Evolutionary conservation across 1,140 invertebrate species (phyloP), one percentile per base, ranked within the genome.

Genomic region (Rhyzopertha dominica): DNA sequence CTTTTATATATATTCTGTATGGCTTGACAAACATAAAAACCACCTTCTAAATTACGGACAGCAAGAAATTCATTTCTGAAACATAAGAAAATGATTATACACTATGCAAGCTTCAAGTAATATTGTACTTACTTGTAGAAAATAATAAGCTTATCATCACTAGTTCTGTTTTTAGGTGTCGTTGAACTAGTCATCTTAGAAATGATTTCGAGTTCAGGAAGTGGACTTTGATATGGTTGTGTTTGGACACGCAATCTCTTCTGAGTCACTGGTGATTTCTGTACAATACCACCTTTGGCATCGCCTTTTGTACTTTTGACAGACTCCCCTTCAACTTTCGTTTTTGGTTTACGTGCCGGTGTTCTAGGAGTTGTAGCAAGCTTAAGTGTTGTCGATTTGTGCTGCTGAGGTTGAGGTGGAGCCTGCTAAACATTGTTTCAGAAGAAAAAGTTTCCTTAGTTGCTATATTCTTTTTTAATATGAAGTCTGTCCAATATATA

Each of bases 11-110:
- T 85, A 72, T 94, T 93, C 72, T 94, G 90, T 68, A 86, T 80
- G 3, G 88, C 80, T 69, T 92, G 88, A 65, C 91, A 95, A 26
- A 95, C 77, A 65, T 88, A 95, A 69, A 94, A 94, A 30, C 85
- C 81, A 29, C 86, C 87, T 70, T 88, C 81, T 2, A 85, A 82
- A 69, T 93, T 94, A 53, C 91, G 76, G 1, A 94, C 88, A 17
- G 90, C 90, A 53, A 95, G 70, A 72, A 92, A 94, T 71, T 91
- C 87, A 67, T 86, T 86, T 66, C 85, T 87, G 44, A 43, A 73
- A 69, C 59, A 42, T 41, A 57, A 62, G 51, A 48, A 51, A 49
- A 23, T 45, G 49, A 40, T 32, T 22, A 16, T 12, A 32, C 28
- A 13, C 35, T n/a, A 12, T 17, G 17, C 19, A 8, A 19, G 22